Base-by-base conservation (phyloP, 2,888 invertebrate species). In the Drosophila lacicola region DNA sequence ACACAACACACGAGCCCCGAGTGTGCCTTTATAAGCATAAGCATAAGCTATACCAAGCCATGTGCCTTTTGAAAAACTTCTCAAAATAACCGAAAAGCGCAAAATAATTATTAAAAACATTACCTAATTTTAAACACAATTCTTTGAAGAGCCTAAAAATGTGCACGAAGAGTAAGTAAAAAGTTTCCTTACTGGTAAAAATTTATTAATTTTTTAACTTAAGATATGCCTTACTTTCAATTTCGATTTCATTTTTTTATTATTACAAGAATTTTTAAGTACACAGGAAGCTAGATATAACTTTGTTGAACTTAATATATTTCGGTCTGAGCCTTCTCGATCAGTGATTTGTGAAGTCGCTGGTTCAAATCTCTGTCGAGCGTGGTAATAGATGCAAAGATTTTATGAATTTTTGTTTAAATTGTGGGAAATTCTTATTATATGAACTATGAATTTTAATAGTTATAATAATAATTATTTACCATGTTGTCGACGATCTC, bases 81-180 rank as follows among this genome's bases (percentile, higher is more conserved):
- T 19, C 10, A 55, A 61, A 44, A 41, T 45, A 36, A n/a, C 56
- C 63, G 51, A 64, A 66, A 68, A 65, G 14, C 14, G 36, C 9
- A 44, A 51, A 33, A 54, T 33, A 37, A 44, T 14, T 14, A 17
- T 14, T 21, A 36, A 36, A 36, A 55, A 3, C 57, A 37, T 39
- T 46, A 62, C 60, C 37, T 61, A 60, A 47, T 62, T 55, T 65
- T 47, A 58, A 54, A 62, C 17, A 51, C 34, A 42, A 56, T 61
- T 57, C 55, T 50, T 47, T 60, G 51, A 78, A 67, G 73, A 70
- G 75, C 68, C 42, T 53, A 39, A 71, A 75, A 63, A 80, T 60
- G 71, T 67, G 67, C 77, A 65, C 56, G 34, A 90, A 55, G 75
- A 89, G 89, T 90, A 90, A 90, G 89, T 90, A 76, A 21, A 70